phyloP scores from a whole-genome alignment of 1,140 invertebrate genomes.

The Cryptotermes secundus region DNA sequence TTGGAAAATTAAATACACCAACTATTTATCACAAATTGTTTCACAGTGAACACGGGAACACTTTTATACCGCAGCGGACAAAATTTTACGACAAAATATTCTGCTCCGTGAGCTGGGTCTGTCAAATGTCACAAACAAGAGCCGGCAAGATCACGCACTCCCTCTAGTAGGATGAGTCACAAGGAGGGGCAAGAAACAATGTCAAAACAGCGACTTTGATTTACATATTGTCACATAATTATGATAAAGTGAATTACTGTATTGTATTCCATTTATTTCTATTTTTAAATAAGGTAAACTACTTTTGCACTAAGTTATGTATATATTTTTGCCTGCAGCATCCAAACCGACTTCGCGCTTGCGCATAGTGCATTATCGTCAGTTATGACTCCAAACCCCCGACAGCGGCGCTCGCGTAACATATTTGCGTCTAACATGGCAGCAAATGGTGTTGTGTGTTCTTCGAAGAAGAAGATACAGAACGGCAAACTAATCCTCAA shows the following conservation, averaged over 20 bases:
- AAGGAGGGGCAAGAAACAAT: neutral
- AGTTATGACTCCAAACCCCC: neutral
- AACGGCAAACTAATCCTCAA: neutral
- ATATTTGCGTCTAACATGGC: constrained; percentile 19
- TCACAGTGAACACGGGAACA: neutral
- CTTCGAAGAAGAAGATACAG: neutral
- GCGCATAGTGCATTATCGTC: neutral
- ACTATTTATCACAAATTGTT: neutral
- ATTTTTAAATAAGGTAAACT: neutral
- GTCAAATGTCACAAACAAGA: constrained; percentile 36
- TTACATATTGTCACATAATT: neutral
- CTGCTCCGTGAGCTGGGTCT: constrained; percentile 24
- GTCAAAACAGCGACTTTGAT: neutral
- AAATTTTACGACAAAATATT: neutral
- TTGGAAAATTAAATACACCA: constrained; percentile 3
- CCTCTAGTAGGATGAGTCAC: neutral
- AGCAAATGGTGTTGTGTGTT: neutral
- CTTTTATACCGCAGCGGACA: neutral
- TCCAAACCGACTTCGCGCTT: neutral
- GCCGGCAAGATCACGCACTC: constrained; percentile 12
- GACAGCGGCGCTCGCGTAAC: neutral
- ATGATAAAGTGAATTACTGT: neutral
- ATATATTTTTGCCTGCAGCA: neutral
- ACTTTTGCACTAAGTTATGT: neutral
- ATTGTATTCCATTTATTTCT: neutral